phyloP scores from a whole-genome alignment of 2,888 invertebrate species.

The Papilio elwesi region DNA sequence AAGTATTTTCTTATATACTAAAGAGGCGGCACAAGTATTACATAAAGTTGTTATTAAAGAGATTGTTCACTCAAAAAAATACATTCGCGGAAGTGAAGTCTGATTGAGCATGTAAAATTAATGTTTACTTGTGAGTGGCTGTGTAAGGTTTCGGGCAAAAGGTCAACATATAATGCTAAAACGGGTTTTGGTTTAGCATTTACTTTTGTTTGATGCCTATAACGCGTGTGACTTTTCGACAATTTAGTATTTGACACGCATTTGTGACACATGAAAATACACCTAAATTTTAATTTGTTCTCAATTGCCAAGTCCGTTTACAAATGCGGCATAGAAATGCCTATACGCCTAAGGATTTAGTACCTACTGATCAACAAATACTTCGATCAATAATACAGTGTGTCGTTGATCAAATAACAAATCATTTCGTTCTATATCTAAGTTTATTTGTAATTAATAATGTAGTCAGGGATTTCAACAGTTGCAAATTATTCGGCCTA shows the following conservation, averaged over 20 bases:
- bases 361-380: no score
- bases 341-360: no score
- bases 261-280: no score
- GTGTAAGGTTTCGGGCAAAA: background rate
- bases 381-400: no score
- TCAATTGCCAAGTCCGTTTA: no score
- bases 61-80: background rate
- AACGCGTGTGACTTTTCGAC: constrained; percentile 1
- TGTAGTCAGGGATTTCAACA: background rate
- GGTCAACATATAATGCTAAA: constrained; percentile 13
- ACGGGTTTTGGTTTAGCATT: constrained; percentile 13
- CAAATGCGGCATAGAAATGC: no score
- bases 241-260: background rate
- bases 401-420: no score
- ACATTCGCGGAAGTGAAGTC: background rate
- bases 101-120: background rate
- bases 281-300: no score
- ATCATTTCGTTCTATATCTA: no score
- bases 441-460: no score
- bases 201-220: constrained; percentile 9
- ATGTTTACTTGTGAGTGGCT: background rate
- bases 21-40: background rate
- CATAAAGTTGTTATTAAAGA: background rate
- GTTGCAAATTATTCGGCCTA: background rate
- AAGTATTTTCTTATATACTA: no score